phyloP scores from a whole-genome alignment of 1,140 invertebrate genomes.

The Penaeus japonicus region DNA sequence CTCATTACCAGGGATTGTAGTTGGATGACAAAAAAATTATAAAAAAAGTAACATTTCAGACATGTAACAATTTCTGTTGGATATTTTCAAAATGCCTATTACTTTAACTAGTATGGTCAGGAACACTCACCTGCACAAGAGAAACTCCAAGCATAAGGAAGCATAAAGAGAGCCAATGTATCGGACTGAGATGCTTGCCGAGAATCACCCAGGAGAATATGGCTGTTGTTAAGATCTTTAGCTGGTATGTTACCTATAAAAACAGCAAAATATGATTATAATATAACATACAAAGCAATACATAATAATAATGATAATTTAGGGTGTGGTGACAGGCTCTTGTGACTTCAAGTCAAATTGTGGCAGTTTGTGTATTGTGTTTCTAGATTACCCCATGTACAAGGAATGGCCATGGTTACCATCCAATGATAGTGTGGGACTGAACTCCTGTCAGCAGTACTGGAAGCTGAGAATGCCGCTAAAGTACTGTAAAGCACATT shows the following conservation, averaged over 20 bases:
- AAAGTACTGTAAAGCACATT: too few species aligned
- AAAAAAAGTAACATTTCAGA: too few species aligned
- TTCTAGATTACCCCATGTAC: neutral
- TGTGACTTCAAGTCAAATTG: too few species aligned
- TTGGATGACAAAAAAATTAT: too few species aligned
- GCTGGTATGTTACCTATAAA: slow-evolving; percentile 93
- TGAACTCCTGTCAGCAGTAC: too few species aligned
- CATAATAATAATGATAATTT: neutral
- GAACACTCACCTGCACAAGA: slow-evolving; percentile 63
- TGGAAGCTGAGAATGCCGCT: too few species aligned
- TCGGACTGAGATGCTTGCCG: slow-evolving; percentile 75
- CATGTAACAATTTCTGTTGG: too few species aligned
- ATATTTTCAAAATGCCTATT: neutral
- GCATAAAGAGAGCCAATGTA: slow-evolving; percentile 89
- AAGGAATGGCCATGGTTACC: too few species aligned
- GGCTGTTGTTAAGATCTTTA: slow-evolving; percentile 98
- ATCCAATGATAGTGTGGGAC: too few species aligned
- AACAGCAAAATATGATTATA: slow-evolving; percentile 21
- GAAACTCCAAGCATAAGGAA: slow-evolving; percentile 87
- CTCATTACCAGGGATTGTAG: too few species aligned
- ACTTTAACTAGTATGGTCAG: neutral
- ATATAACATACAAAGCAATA: slow-evolving; percentile 1
- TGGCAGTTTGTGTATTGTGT: too few species aligned
- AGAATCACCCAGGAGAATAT: slow-evolving; percentile 95
- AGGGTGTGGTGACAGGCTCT: too few species aligned